A percentile compares a stretch with the other conserved stretches of the same genome.
These are phyloP conservation scores for Linyphia triangularis DNA, from an alignment of 2,888 invertebrate species.

Conservation along the genomic window DNA sequence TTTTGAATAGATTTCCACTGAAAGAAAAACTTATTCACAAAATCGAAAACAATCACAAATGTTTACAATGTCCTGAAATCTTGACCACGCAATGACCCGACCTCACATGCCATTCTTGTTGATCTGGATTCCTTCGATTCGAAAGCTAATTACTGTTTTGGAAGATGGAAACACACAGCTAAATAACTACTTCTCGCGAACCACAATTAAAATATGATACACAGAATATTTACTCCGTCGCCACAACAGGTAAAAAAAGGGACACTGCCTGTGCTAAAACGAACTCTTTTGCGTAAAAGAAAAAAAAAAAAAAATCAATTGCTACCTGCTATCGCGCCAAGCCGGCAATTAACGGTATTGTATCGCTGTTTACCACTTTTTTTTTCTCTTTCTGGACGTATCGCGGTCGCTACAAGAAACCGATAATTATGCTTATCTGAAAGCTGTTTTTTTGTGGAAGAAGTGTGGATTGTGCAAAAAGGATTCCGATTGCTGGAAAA, in stretches of 20 bases:
- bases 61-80: too few species aligned
- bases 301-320: constrained; percentile 3
- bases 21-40: too few species aligned
- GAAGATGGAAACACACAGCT: too few species aligned
- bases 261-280: not conserved
- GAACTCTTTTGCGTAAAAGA: not conserved
- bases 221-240: constrained; percentile 5
- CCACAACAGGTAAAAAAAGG: not conserved
- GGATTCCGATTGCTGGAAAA: not conserved
- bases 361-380: constrained; percentile 17
- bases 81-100: too few species aligned
- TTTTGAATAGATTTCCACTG: too few species aligned
- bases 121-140: too few species aligned
- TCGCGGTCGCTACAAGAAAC: not conserved
- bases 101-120: too few species aligned
- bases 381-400: not conserved
- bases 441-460: not conserved
- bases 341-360: constrained; percentile 5
- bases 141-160: too few species aligned
- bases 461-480: constrained; percentile 19
- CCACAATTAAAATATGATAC: not conserved
- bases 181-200: too few species aligned
- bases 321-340: not conserved
- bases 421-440: constrained; percentile 28
- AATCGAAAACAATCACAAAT: too few species aligned